phyloP scores from a whole-genome alignment of 2,113 vertebrate species.

The Baryphthengus martii region DNA sequence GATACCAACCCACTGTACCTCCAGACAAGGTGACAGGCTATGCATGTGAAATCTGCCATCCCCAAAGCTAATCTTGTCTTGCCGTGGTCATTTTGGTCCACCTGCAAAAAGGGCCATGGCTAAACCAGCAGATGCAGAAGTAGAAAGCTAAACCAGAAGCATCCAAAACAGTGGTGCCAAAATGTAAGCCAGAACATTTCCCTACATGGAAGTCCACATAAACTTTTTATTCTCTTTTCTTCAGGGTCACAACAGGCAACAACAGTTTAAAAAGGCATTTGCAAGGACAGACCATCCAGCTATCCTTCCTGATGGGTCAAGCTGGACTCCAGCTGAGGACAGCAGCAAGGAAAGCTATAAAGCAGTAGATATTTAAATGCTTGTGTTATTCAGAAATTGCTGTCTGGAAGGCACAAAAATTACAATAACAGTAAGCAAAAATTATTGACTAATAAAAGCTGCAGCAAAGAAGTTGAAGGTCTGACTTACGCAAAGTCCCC shows the following conservation, averaged over 20 bases:
- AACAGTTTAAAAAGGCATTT: neutral
- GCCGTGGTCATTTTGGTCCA: neutral
- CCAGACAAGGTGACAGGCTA: neutral
- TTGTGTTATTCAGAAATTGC: neutral
- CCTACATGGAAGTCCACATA: rapidly evolving
- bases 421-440: neutral
- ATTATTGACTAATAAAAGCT: neutral
- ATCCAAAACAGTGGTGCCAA: neutral
- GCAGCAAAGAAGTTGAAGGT: neutral
- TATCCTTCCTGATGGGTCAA: neutral
- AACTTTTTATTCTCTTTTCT: neutral
- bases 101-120: neutral
- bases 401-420: neutral
- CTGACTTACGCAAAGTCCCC: neutral
- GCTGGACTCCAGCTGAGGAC: neutral
- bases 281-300: neutral
- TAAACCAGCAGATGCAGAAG: neutral
- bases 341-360: neutral
- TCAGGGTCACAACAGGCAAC: neutral
- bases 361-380: neutral
- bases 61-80: neutral
- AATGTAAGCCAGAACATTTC: neutral
- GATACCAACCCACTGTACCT: neutral
- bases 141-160: neutral
- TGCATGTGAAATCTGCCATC: rapidly evolving